Percentiles rank a stretch among this genome's conserved stretches.
These are phyloP conservation scores for Pogonomyrmex barbatus DNA, from an alignment of 1,140 invertebrate genomes.

Conservation along the genomic window DNA sequence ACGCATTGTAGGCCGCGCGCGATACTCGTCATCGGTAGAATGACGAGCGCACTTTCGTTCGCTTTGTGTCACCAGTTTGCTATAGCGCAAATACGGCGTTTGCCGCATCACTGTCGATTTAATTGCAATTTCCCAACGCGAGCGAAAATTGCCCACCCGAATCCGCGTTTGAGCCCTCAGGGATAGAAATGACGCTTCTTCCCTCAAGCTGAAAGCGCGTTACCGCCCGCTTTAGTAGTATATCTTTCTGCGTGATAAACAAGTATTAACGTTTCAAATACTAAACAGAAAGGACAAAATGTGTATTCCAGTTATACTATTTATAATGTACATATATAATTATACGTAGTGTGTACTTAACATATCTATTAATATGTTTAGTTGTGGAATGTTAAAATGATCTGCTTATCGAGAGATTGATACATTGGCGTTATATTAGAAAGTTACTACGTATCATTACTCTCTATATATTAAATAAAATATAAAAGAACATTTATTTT, in stretches of 20 bases:
- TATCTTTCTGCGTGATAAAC: conserved; percentile 15
- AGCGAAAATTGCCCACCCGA: conserved; percentile 62
- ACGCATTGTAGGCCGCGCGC: conserved; percentile 31
- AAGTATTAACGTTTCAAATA: conserved; percentile 32
- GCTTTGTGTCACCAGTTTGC: conserved; percentile 50
- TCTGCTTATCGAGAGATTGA: conserved; percentile 31
- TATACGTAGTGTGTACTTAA: conserved; percentile 7
- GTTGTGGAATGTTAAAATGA: conserved; percentile 25
- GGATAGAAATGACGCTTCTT: conserved; percentile 46
- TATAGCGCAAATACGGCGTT: conserved; percentile 27
- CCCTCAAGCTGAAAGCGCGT: conserved; percentile 24
- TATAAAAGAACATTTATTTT: not conserved
- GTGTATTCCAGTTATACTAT: conserved; percentile 4
- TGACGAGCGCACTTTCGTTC: conserved; percentile 7
- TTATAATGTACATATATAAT: conserved; percentile 24
- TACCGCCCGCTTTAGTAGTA: not conserved
- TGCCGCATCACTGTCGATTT: conserved; percentile 47
- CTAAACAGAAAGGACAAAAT: not conserved
- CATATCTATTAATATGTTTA: conserved; percentile 18
- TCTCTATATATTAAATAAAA: not conserved
- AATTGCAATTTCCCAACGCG: conserved; percentile 65
- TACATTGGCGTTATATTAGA: conserved; percentile 12
- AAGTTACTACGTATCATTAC: not conserved
- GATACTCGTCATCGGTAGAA: conserved; percentile 34
- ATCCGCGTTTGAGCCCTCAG: conserved; percentile 39